Conservation (phyloP, 2,113 vertebrate genomes). For the Toxostoma redivivum region DNA sequence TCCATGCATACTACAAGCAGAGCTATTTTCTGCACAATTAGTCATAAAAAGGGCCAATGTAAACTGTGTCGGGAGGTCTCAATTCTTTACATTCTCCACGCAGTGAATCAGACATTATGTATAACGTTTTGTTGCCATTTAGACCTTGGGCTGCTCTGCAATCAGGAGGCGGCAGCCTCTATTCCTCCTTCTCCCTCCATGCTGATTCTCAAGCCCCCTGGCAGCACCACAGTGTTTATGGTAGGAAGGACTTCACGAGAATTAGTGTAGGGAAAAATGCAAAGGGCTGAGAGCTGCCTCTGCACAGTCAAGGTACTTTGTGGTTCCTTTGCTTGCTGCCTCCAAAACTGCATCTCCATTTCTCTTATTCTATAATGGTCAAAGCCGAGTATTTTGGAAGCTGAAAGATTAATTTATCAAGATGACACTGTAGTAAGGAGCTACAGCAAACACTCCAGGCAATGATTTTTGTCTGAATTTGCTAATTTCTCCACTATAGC, state of each 20-base stretch:
- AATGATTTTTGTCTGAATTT: neutral
- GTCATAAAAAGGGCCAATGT: slow-evolving; percentile 71
- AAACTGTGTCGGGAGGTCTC: slow-evolving; percentile 71
- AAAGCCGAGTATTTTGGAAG: neutral
- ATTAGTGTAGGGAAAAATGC: neutral
- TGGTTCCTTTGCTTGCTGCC: neutral
- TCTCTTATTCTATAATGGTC: neutral
- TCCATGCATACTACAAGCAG: slow-evolving; percentile 62
- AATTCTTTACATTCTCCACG: slow-evolving; percentile 68
- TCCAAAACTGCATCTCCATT: neutral
- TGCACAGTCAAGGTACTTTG: neutral
- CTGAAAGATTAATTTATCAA: neutral
- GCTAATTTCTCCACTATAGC: neutral
- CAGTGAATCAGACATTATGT: slow-evolving; percentile 58
- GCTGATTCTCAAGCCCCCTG: slow-evolving; percentile 9
- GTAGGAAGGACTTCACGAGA: neutral
- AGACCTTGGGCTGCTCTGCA: slow-evolving; percentile 39
- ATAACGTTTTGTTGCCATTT: slow-evolving; percentile 61
- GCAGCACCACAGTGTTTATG: neutral
- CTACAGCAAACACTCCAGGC: neutral
- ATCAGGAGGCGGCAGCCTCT: slow-evolving; percentile 13
- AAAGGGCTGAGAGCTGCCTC: neutral
- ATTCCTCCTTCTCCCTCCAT: neutral
- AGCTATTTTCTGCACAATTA: slow-evolving; percentile 73
- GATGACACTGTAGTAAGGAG: neutral